Evolutionary conservation across 1,140 invertebrate genomes (phyloP).

Genomic region (Nasonia vitripennis): DNA sequence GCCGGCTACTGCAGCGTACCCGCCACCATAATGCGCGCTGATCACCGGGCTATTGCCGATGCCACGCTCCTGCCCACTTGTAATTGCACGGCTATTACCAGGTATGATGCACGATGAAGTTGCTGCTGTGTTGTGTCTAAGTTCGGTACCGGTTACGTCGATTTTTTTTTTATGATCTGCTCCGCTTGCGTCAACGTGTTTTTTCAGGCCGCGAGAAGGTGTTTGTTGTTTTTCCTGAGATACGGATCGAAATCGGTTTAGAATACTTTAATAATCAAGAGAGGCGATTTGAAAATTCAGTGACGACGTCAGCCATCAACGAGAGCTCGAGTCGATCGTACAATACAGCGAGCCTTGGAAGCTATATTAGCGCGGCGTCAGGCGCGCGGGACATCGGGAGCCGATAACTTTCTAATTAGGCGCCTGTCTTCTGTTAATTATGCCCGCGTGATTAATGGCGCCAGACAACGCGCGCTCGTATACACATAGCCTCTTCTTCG

Average conservation of each 20-base stretch:
- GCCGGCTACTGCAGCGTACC: background rate
- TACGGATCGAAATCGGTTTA: background rate
- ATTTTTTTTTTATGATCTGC: too few species aligned
- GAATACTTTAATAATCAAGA: background rate
- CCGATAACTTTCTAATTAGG: conserved; percentile 64
- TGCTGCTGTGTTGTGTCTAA: too few species aligned
- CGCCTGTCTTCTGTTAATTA: conserved; percentile 62
- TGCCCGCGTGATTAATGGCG: conserved; percentile 62
- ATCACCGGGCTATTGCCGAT: background rate
- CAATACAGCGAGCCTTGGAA: too few species aligned
- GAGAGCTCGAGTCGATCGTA: background rate
- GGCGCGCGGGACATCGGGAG: conserved; percentile 49
- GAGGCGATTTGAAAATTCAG: background rate
- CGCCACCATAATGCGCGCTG: background rate
- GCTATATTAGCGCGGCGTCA: background rate
- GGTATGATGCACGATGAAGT: background rate
- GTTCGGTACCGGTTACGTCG: too few species aligned
- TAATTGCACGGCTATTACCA: conserved; percentile 36
- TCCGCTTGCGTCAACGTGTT: too few species aligned
- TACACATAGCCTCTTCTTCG: conserved; percentile 5
- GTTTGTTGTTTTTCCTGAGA: too few species aligned
- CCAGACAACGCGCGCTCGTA: conserved; percentile 24
- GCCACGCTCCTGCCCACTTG: background rate
- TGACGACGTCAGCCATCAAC: background rate
- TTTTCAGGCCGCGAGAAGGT: too few species aligned